Percentiles rank a stretch among this genome's conserved stretches.
phyloP scores from a whole-genome alignment of 2,797 vertebrate genomes.

The Trachurus trachurus region DNA sequence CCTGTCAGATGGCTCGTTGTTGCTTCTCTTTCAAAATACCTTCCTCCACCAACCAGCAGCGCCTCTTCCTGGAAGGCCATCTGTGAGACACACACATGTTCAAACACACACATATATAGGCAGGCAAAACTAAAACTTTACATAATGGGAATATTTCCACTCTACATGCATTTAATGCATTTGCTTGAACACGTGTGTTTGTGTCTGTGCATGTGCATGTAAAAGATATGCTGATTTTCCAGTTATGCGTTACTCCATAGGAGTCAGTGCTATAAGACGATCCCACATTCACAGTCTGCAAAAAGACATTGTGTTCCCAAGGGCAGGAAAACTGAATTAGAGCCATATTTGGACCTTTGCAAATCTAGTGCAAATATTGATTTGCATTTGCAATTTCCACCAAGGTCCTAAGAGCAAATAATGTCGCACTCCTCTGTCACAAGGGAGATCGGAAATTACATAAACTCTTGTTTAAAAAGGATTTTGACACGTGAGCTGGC shows the following conservation, averaged over 20 bases:
- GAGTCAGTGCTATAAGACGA: background rate
- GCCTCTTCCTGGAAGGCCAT: constrained; percentile 36
- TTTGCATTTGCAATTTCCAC: constrained; percentile 9
- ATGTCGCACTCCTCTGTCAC: background rate
- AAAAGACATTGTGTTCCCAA: background rate
- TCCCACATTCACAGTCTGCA: background rate
- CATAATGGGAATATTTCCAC: background rate
- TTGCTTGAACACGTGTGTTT: background rate
- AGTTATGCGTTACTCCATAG: background rate
- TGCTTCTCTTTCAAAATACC: constrained; percentile 20
- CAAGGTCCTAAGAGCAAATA: background rate
- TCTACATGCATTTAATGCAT: background rate
- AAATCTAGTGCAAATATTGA: constrained; percentile 37
- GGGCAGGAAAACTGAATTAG: background rate
- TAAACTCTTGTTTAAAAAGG: background rate
- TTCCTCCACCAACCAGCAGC: background rate
- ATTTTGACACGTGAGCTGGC: background rate
- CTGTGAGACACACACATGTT: constrained; percentile 10
- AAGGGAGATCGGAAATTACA: background rate
- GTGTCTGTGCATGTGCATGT: background rate
- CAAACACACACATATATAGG: constrained; percentile 1
- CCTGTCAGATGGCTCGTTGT: constrained; percentile 28
- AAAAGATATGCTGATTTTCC: background rate
- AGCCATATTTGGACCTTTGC: background rate
- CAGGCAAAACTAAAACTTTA: background rate